These are phyloP conservation scores for Paramuricea clavata DNA, from an alignment of 92 coral and sea anemone species.

Conservation along the genomic window DNA sequence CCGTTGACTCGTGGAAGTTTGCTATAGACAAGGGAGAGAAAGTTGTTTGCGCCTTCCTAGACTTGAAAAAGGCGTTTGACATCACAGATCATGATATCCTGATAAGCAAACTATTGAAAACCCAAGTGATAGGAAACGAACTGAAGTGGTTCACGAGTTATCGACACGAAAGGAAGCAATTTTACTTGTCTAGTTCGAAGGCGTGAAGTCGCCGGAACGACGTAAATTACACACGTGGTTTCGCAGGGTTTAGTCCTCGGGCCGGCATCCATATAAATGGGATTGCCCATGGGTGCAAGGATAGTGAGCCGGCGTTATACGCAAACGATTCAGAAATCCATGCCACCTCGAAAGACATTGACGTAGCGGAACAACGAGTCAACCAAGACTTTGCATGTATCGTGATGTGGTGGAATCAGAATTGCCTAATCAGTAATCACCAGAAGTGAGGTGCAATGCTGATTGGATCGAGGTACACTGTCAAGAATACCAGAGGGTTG, in stretches of 20 bases:
- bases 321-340: slow-evolving; percentile 61
- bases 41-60: slow-evolving; percentile 63
- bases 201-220: slow-evolving; percentile 40
- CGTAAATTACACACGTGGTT: slow-evolving; percentile 64
- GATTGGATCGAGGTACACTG: slow-evolving; percentile 55
- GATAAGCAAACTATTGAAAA: slow-evolving; percentile 28
- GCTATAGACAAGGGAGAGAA: slow-evolving; percentile 64
- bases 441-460: slow-evolving; percentile 55
- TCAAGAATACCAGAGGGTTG: not conserved
- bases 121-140: slow-evolving; percentile 46
- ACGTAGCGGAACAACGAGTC: not conserved
- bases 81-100: too few species aligned
- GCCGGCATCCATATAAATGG: slow-evolving; percentile 65
- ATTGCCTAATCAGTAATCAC: slow-evolving; percentile 57
- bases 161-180: slow-evolving; percentile 46
- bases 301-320: slow-evolving; percentile 49
- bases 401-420: not conserved
- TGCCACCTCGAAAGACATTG: slow-evolving; percentile 17
- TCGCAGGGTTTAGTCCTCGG: slow-evolving; percentile 66
- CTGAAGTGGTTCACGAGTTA: slow-evolving; percentile 68
- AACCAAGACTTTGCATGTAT: not conserved
- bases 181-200: slow-evolving; percentile 39
- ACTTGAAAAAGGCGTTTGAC: slow-evolving; percentile 62
- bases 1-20: slow-evolving; percentile 58
- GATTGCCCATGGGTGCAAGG: slow-evolving; percentile 49